Evolutionary conservation across 2,888 invertebrate species (phyloP), one percentile per base, ranked within the genome.

Genomic region (Belgica antarctica): DNA sequence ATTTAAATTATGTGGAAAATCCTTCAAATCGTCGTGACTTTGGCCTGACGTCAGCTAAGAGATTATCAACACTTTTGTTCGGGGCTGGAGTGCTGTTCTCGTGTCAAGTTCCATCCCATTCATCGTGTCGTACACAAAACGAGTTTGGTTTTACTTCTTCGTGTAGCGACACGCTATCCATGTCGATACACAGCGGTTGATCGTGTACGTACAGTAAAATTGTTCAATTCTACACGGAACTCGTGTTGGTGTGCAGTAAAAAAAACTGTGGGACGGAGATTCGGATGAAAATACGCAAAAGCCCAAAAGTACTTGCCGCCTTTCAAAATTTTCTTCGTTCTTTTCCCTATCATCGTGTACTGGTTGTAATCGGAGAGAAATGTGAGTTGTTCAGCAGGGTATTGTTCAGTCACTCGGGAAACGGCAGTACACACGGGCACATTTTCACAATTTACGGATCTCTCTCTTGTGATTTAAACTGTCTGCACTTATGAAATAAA

Each of bases 321-420:
- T 52, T 52, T 46, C 7, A 46, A 8, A 34, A 7, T 7, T 34
- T 34, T 46, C 15, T 46, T 52, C 52, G 52, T 52, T 52, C 12
- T 12, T 52, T 52, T 52, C 41, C 41, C 41, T 41, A 41, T 41
- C 41, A 41, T 41, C 41, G 15, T 41, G n/a, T n/a, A n/a, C n/a
- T n/a, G n/a, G n/a, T n/a, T n/a, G 17, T 17, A 52, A 52, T 52
- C 52, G 52, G 19, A 52, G 52, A 17, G 63, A 66, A 66, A 66
- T 47, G 69, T 59, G 59, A 69, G 65, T 66, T 59, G 25, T 79
- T 81, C 80, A 80, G 81, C 80, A 80, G 81, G 80, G 80, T 81
- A 80, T 80, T 81, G 78, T 78, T 52, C 79, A 79, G 81, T 77
- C 80, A 80, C 80, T 79, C 80, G 80, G 80, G 80, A 68, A 68